Evolutionary conservation across 1,140 invertebrate species (phyloP), one percentile per base, ranked within the genome.

Genomic region (Gonioctena quinquepunctata): DNA sequence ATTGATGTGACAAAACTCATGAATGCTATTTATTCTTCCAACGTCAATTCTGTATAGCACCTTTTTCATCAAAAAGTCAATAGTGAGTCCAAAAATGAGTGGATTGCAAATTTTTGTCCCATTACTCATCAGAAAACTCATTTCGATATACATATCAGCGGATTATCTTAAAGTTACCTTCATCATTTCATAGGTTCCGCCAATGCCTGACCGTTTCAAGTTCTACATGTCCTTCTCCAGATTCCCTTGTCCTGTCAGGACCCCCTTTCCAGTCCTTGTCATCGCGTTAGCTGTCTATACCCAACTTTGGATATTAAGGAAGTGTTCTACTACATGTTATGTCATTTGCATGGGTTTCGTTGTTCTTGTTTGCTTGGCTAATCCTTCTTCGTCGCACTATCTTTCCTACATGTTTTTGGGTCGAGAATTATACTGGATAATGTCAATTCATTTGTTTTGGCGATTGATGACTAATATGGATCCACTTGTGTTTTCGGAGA

Each of bases 321-420:
- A 73, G 69, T 73, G 72, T 73, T 73, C 68, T 66, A 70, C 72
- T 73, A 68, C 72, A 70, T 73, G 72, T 73, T 68, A 73, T 69
- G 72, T 73, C 72, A 73, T 73, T 73, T 73, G 68, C 72, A 73
- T 73, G 72, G 27, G 28, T 63, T 63, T 63, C 33, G 11, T n/a
- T 11, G 33, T 42, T 42, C 33, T 42, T 42, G 33, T 42, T 42
- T 42, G 13, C 5, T 25, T 25, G 50, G 13, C 54, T 57, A 23
- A 57, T 57, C 33, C 33, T 42, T 42, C 5, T n/a, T 42, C 33
- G 11, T 42, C 33, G 11, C 16, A n/a, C 16, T 42, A 42, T 42
- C 33, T 42, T n/a, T 42, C 16, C 33, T n/a, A 42, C 11, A 11
- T 42, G 33, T 42, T 42, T 42, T 42, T 42, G 33, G 13, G 33